These are phyloP conservation scores for Strongylocentrotus purpuratus DNA, from an alignment of 35 echinoderm and acorn worm genomes.

Conservation along the genomic window DNA sequence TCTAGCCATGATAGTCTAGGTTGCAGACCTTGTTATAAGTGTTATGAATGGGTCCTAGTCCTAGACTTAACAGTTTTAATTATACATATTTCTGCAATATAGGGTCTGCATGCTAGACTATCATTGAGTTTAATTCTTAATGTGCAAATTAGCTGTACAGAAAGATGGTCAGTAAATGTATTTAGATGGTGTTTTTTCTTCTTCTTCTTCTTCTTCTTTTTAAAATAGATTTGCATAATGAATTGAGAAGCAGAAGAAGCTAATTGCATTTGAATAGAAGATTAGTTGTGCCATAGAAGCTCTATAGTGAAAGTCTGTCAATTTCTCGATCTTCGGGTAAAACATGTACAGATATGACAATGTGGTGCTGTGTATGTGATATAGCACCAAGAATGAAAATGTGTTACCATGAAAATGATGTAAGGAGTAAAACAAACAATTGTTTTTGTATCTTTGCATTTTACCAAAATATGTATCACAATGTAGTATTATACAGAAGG, in stretches of 20 bases:
- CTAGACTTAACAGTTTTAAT: too few relatives aligned
- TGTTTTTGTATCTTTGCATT: too few relatives aligned
- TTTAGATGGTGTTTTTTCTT: too few relatives aligned
- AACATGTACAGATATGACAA: not conserved
- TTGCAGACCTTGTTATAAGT: not conserved
- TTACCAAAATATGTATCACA: not conserved
- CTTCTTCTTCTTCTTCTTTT: too few relatives aligned
- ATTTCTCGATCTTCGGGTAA: not conserved
- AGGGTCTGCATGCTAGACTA: not conserved
- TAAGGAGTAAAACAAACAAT: not conserved
- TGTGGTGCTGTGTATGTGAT: not conserved
- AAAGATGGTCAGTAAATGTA: not conserved
- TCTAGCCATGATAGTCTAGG: not conserved
- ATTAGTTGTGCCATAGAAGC: not conserved
- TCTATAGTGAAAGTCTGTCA: not conserved
- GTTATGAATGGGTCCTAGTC: too few relatives aligned
- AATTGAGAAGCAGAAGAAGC: too few relatives aligned
- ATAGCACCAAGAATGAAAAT: not conserved
- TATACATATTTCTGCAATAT: too few relatives aligned
- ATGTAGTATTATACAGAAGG: not conserved
- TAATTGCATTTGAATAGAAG: not conserved
- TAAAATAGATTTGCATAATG: too few relatives aligned
- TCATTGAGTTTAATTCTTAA: not conserved
- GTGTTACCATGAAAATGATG: not conserved
- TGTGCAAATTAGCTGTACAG: not conserved